Conservation (phyloP, 2,797 vertebrate species). For the Sebastolobus altivelis region DNA sequence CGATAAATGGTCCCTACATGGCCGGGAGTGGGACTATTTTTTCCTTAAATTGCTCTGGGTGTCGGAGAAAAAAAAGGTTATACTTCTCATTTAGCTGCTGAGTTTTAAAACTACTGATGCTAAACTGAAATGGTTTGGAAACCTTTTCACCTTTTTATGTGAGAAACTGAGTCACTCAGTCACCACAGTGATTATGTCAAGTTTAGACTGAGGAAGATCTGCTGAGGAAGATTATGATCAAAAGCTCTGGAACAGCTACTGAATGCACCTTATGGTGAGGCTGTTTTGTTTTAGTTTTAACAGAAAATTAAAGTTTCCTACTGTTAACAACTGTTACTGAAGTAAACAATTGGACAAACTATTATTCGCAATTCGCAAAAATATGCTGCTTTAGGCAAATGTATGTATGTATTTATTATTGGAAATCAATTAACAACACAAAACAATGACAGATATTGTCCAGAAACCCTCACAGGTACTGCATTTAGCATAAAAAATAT, state of each 20-base stretch:
- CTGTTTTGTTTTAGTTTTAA: background rate
- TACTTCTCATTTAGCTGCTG: constrained; percentile 44
- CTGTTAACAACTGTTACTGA: background rate
- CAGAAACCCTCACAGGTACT: too few species aligned
- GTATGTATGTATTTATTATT: too few species aligned
- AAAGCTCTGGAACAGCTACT: background rate
- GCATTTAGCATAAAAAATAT: too few species aligned
- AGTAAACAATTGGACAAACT: background rate
- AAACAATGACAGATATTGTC: too few species aligned
- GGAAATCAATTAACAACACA: too few species aligned
- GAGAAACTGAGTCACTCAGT: background rate
- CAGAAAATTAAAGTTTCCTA: background rate
- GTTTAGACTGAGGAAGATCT: too few species aligned
- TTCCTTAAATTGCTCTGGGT: constrained; percentile 48
- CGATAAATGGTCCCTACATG: constrained; percentile 45
- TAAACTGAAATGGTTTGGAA: constrained; percentile 42
- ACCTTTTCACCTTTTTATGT: constrained; percentile 24
- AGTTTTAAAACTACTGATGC: constrained; percentile 51
- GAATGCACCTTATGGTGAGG: background rate
- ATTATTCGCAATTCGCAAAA: too few species aligned
- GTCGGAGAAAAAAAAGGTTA: constrained; percentile 30
- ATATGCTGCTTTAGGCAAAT: too few species aligned
- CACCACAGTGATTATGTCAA: background rate
- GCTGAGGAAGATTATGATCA: background rate
- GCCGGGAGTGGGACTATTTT: constrained; percentile 37